phyloP scores from a whole-genome alignment of 2,888 invertebrate species.

The Acanthosepion pharaonis region DNA sequence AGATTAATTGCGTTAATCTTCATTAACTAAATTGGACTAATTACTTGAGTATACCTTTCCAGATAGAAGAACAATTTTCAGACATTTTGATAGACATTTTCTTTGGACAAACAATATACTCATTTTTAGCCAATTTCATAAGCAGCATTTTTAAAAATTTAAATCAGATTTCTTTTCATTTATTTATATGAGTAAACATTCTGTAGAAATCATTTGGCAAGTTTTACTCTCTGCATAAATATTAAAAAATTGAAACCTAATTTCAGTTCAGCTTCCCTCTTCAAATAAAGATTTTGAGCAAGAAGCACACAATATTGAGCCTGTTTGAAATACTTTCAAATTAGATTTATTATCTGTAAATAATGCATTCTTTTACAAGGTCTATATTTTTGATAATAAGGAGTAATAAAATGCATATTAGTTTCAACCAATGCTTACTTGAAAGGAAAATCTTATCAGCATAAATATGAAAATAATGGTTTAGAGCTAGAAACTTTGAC shows the following conservation, averaged over 20 bases:
- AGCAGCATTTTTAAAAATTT: not conserved
- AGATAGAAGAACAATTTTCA: not conserved
- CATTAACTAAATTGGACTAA: not conserved
- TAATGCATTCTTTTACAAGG: not conserved
- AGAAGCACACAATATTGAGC: not conserved
- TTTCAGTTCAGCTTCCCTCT: not conserved
- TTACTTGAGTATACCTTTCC: not conserved
- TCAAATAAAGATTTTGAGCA: not conserved
- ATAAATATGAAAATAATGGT: not conserved
- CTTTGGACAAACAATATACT: not conserved
- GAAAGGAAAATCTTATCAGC: not conserved
- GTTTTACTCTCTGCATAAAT: not conserved
- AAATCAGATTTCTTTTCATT: not conserved
- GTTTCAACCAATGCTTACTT: not conserved
- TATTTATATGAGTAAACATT: not conserved
- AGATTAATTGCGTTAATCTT: not conserved
- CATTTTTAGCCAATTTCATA: no score
- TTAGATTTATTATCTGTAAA: no score
- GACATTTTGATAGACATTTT: not conserved
- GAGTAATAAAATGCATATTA: not conserved
- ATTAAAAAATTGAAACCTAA: not conserved
- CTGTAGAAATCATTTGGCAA: not conserved
- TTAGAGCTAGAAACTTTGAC: no score
- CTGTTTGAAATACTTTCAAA: not conserved
- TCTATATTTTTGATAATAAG: not conserved